Percentiles rank a stretch among this genome's conserved stretches.
Evolutionary conservation across 2,797 vertebrate genomes (phyloP).

Genomic region (Chloroceryle inda): DNA sequence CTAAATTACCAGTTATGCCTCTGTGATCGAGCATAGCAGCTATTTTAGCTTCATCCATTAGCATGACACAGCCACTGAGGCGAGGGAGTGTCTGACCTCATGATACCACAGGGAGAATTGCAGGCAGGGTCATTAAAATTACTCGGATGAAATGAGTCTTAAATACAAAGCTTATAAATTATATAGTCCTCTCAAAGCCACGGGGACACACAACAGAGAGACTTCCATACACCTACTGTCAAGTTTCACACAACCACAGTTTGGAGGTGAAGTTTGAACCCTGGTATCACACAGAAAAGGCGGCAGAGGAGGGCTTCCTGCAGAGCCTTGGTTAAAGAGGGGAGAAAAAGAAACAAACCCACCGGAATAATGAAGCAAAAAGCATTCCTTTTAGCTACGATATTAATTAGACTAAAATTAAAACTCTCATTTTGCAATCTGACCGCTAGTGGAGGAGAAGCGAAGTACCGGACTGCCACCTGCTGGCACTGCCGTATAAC

Average conservation of each 20-base stretch:
- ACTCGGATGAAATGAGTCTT: slow-evolving; percentile 16
- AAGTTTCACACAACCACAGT: background rate
- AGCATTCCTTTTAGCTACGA: background rate
- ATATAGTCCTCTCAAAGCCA: slow-evolving; percentile 9
- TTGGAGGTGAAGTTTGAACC: background rate
- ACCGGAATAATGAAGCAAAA: slow-evolving; percentile 6
- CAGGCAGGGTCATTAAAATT: slow-evolving; percentile 50
- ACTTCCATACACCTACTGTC: background rate
- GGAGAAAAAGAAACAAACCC: background rate
- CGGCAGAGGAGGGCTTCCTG: background rate
- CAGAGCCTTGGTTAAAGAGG: background rate
- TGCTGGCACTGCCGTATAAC: slow-evolving; percentile 41
- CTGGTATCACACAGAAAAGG: background rate
- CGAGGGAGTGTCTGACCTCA: background rate
- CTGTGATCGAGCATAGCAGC: background rate
- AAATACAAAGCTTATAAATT: slow-evolving; percentile 55
- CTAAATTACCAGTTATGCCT: slow-evolving; percentile 15
- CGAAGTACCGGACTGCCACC: slow-evolving; percentile 77
- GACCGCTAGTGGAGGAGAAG: background rate
- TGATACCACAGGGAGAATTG: background rate
- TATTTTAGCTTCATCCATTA: background rate
- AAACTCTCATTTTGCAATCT: background rate
- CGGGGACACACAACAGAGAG: background rate
- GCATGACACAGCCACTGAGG: background rate
- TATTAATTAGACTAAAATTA: slow-evolving; percentile 16